Percentiles rank a stretch among this genome's conserved stretches.
Evolutionary conservation across 2,797 vertebrate species (phyloP).

Genomic region (Ceryle rudis): DNA sequence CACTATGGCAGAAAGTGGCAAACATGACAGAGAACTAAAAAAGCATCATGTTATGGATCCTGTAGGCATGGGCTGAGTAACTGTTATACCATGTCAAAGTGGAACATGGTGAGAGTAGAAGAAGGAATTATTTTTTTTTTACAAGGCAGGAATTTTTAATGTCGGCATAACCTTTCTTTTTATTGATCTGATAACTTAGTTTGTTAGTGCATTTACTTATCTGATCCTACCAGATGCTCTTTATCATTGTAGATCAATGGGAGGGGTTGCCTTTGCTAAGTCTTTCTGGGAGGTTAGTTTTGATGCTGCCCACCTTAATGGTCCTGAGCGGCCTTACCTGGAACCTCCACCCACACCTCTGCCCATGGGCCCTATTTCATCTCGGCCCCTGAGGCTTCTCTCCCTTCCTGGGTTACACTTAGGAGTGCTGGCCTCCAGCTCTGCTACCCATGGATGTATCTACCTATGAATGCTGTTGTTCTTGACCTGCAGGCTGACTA

Average conservation of each 20-base stretch:
- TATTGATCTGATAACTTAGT: not conserved
- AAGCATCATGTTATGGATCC: not conserved
- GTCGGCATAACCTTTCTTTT: not conserved
- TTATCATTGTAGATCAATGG: not conserved
- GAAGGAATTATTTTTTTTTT: too few relatives aligned
- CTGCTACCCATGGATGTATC: fast-evolving
- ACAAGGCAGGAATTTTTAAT: not conserved
- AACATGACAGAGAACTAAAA: not conserved
- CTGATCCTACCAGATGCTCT: not conserved
- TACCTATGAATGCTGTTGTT: not conserved
- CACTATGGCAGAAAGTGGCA: not conserved
- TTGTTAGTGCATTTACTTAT: not conserved
- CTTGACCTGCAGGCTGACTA: not conserved
- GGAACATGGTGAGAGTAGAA: not conserved
- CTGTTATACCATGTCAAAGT: not conserved
- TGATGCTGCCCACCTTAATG: not conserved
- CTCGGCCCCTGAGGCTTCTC: not conserved
- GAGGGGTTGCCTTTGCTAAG: not conserved
- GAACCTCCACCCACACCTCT: not conserved
- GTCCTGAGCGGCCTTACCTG: not conserved
- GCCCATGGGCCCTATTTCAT: not conserved
- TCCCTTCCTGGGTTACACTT: not conserved
- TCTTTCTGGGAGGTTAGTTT: not conserved
- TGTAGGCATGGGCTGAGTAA: not conserved
- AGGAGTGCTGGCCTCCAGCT: not conserved